Conservation (phyloP, 1,140 invertebrate species). For the Drosophila ironensis region DNA sequence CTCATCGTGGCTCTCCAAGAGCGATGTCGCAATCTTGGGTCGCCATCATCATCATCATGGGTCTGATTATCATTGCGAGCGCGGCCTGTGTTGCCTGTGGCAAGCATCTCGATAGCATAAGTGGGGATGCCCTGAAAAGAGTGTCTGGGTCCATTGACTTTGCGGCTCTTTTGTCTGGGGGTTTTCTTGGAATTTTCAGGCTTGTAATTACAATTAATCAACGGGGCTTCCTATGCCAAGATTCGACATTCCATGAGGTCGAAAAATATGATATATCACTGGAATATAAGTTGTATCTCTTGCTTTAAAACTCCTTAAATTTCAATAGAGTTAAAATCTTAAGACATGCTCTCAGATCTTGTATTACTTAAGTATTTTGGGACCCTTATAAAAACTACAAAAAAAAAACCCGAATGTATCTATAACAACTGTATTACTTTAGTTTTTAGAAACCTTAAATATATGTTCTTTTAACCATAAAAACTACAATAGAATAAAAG, state of each 20-base stretch:
- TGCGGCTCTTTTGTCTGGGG: not conserved
- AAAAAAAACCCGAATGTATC: too few relatives aligned
- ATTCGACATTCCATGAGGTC: not conserved
- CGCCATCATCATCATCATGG: slow-evolving; percentile 28
- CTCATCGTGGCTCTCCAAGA: not conserved
- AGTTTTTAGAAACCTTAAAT: too few relatives aligned
- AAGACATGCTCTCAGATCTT: too few relatives aligned
- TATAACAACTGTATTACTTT: too few relatives aligned
- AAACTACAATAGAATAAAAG: too few relatives aligned
- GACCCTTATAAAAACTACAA: too few relatives aligned
- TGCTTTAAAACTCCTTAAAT: too few relatives aligned
- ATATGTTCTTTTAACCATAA: too few relatives aligned
- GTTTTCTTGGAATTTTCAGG: not conserved
- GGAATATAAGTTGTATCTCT: too few relatives aligned
- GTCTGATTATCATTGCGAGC: slow-evolving; percentile 43
- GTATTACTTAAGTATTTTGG: too few relatives aligned
- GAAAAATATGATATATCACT: too few relatives aligned
- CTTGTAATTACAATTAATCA: not conserved
- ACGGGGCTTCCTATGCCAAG: not conserved
- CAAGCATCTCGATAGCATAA: slow-evolving; percentile 29
- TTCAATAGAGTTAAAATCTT: too few relatives aligned
- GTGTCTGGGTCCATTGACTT: not conserved
- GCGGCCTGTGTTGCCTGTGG: slow-evolving; percentile 47
- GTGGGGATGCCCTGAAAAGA: not conserved
- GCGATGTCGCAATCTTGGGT: slow-evolving; percentile 53